Base-by-base conservation (phyloP, 1,140 invertebrate genomes). In the Caenorhabditis briggsae region DNA sequence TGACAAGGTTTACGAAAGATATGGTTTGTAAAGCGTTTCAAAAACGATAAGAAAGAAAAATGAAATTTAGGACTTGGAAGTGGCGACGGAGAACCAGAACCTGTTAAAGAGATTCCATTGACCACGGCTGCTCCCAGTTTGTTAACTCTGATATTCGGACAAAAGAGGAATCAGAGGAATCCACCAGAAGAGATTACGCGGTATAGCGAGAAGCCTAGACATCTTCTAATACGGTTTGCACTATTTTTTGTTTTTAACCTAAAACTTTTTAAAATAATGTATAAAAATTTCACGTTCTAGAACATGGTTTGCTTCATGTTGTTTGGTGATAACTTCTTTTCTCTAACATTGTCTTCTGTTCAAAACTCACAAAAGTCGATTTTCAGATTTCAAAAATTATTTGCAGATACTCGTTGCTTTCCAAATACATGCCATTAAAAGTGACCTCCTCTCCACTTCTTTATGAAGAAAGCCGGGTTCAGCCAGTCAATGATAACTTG, bases 341-440 rank as follows among this genome's bases (percentile, higher is more conserved):
- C 41, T 25, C 41, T 78, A 78, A 50, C 46, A 50, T 50, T 50
- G 70, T 78, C 70, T 50, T 50, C 5, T 50, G 70, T 50, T 20
- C 70, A 78, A 53, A 82, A 25, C 25, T 33, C 14, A 18, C 2
- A 74, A n/a, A 78, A 48, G 16, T 23, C 43, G 0, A 0, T 48
- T 18, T 78, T 78, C 41, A 1, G 5, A 2, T 53, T 78, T 9
- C 23, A 9, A 56, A 2, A n/a, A 2, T 25, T 3, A 11, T 20
- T 84, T 86, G 25, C 61, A 88, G 88, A 59, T 88, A 88, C 88
- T 88, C 88, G 5, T n/a, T 88, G 12, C 87, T 88, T 12, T 64
- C 70, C 25, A 58, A 88, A 83, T 87, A 88, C 43, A 58, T 88
- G 50, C 87, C 88, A 41, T 61, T 88, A 20, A 88, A 88, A 46